A percentile compares a stretch with the other conserved stretches of the same genome.
Conservation (phyloP, 2,888 invertebrate species). For the Chalcosyrphus nemorum region DNA sequence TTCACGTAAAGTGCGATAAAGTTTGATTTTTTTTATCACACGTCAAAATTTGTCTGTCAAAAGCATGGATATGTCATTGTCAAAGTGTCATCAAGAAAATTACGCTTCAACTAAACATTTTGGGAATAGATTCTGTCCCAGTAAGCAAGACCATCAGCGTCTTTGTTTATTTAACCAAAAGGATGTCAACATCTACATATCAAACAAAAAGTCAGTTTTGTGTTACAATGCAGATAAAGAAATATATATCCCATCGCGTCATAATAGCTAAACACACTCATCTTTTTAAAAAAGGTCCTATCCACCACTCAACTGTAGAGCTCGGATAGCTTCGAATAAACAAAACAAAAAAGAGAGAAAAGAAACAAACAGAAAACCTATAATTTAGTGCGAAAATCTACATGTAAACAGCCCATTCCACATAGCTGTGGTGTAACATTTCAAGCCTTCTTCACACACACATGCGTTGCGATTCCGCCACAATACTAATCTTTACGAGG, state of each 20-base stretch:
- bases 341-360: too few species aligned
- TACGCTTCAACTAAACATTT: too few species aligned
- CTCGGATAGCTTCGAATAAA: too few species aligned
- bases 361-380: background rate
- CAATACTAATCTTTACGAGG: background rate
- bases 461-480: background rate
- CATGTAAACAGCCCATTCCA: slow-evolving; percentile 6
- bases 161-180: background rate
- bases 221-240: slow-evolving; percentile 6
- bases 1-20: background rate
- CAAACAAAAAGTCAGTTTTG: background rate
- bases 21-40: too few species aligned
- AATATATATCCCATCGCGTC: slow-evolving; percentile 16
- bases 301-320: slow-evolving; percentile 1
- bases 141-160: background rate
- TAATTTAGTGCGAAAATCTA: slow-evolving; percentile 13
- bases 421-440: background rate
- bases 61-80: slow-evolving; percentile 1
- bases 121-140: background rate
- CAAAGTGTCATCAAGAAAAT: slow-evolving; percentile 12
- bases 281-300: background rate
- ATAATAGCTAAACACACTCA: background rate
- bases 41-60: background rate
- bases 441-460: slow-evolving; percentile 19
- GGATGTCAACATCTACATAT: background rate